Conservation (phyloP, 2,797 vertebrate genomes). For the Semotilus atromaculatus region DNA sequence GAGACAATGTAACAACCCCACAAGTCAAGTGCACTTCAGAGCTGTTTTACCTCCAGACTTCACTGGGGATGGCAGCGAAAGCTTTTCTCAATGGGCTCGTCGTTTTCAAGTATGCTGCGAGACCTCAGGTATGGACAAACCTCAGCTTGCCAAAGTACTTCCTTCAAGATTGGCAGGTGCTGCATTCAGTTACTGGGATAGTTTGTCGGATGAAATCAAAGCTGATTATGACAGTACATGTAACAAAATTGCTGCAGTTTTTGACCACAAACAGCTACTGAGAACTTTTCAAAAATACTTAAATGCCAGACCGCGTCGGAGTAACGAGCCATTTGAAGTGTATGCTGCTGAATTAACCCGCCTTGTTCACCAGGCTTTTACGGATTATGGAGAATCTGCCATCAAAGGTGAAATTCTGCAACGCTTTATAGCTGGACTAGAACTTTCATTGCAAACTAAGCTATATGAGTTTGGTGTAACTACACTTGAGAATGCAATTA, state of each 20-base stretch:
- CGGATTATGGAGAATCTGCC: constrained; percentile 11
- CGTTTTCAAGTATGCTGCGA: constrained; percentile 9
- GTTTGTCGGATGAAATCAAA: constrained; percentile 11
- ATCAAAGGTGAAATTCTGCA: constrained; percentile 2
- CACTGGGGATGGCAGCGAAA: background rate
- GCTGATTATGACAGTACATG: background rate
- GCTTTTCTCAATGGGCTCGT: background rate
- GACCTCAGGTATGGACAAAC: constrained; percentile 36
- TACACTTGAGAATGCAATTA: background rate
- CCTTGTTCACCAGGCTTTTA: constrained; percentile 20
- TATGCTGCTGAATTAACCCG: constrained; percentile 20
- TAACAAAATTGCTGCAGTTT: background rate
- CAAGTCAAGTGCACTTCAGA: no score
- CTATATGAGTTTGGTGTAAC: constrained; percentile 1
- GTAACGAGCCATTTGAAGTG: background rate
- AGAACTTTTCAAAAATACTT: constrained; percentile 6
- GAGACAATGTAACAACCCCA: no score
- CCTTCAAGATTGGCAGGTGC: constrained; percentile 26
- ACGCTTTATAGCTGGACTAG: constrained; percentile 9
- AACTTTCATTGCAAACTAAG: constrained; percentile 14
- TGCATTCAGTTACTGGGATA: constrained; percentile 35
- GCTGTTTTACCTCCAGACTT: no score
- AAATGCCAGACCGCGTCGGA: background rate
- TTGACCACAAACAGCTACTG: constrained; percentile 13
- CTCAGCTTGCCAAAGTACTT: constrained; percentile 26